Conservation (phyloP, 1,140 invertebrate species). For the Atta cephalotes region DNA sequence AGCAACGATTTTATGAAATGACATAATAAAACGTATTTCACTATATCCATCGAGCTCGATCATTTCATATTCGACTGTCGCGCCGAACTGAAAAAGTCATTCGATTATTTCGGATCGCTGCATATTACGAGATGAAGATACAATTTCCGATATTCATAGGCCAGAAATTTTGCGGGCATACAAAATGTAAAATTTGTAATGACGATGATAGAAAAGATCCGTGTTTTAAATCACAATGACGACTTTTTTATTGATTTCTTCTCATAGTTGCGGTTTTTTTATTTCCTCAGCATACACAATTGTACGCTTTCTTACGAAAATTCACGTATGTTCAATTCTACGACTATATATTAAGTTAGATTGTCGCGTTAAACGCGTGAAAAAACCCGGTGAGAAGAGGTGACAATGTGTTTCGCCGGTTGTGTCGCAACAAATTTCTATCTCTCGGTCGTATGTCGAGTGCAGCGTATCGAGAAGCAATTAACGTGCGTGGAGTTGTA, state of each 20-base stretch:
- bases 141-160: neutral
- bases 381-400: slow-evolving; percentile 13
- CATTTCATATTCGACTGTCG: slow-evolving; percentile 21
- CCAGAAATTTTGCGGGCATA: neutral
- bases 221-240: neutral
- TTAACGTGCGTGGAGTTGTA: slow-evolving; percentile 55
- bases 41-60: slow-evolving; percentile 37
- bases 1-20: slow-evolving; percentile 77
- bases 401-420: slow-evolving; percentile 43
- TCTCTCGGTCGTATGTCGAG: slow-evolving; percentile 52
- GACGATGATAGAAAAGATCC: neutral
- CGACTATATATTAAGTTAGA: slow-evolving; percentile 34
- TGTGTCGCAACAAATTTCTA: slow-evolving; percentile 56
- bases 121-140: neutral
- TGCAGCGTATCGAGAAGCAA: slow-evolving; percentile 59
- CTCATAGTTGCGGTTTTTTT: neutral
- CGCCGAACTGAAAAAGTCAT: slow-evolving; percentile 25
- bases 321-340: neutral
- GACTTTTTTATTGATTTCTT: neutral
- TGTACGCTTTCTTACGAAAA: neutral
- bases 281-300: neutral
- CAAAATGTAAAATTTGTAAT: slow-evolving; percentile 18
- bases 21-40: slow-evolving; percentile 79
- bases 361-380: slow-evolving; percentile 16
- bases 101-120: slow-evolving; percentile 30